Percentiles rank a stretch among this genome's conserved stretches.
Evolutionary conservation across 2,888 invertebrate genomes (phyloP).

Genomic region (Xylota sylvarum): DNA sequence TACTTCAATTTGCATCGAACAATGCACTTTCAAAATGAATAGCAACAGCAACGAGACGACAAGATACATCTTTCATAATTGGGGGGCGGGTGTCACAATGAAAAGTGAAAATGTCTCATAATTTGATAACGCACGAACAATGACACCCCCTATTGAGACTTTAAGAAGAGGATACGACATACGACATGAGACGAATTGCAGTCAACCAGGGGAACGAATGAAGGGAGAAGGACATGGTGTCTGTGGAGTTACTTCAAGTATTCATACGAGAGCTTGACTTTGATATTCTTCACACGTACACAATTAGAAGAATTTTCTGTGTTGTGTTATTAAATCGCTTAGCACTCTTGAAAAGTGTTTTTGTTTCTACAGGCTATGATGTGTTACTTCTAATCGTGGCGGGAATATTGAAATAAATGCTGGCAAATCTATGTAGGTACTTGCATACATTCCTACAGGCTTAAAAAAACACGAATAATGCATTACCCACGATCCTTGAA

Average conservation of each 20-base stretch:
- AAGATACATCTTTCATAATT: slow-evolving; percentile 18
- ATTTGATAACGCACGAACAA: slow-evolving; percentile 75
- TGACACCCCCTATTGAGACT: slow-evolving; percentile 74
- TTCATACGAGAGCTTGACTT: slow-evolving; percentile 17
- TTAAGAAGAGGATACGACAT: slow-evolving; percentile 58
- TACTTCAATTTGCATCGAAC: slow-evolving; percentile 70
- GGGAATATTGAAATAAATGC: slow-evolving; percentile 1
- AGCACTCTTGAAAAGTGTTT: neutral
- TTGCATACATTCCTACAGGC: neutral
- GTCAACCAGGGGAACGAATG: slow-evolving; percentile 4
- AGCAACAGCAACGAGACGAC: slow-evolving; percentile 1
- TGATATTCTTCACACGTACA: slow-evolving; percentile 55
- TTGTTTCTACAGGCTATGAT: neutral
- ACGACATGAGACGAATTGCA: slow-evolving; percentile 27
- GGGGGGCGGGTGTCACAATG: slow-evolving; percentile 50
- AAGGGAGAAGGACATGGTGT: slow-evolving; percentile 11
- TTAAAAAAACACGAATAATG: neutral
- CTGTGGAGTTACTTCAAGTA: slow-evolving; percentile 50
- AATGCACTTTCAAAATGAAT: slow-evolving; percentile 62
- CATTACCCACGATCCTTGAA: neutral
- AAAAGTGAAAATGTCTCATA: slow-evolving; percentile 70
- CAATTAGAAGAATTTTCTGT: slow-evolving; percentile 39
- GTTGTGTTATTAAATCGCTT: slow-evolving; percentile 2
- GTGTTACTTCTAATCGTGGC: neutral
- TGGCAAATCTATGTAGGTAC: neutral